phyloP scores from a whole-genome alignment of 2,888 invertebrate genomes.

The Drosophila mayaguana region DNA sequence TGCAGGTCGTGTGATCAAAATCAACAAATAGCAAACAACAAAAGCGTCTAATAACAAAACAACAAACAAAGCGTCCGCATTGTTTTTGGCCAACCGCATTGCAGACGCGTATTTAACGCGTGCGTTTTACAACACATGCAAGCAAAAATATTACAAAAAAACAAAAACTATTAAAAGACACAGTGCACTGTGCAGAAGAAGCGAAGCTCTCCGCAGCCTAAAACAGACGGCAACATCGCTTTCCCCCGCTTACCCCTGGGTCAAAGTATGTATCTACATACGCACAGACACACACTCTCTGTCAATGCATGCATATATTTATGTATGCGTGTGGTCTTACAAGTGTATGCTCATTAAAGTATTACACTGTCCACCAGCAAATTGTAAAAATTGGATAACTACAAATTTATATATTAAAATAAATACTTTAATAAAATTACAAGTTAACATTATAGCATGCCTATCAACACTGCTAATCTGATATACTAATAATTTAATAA shows the following conservation, averaged over 20 bases:
- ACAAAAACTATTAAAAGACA: conserved; percentile 61
- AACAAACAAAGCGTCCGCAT: conserved; percentile 69
- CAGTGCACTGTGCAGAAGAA: conserved; percentile 36
- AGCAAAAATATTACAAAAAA: conserved; percentile 16
- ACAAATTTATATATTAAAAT: background rate
- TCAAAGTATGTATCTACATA: background rate
- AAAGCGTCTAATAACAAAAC: conserved; percentile 25
- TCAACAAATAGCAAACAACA: conserved; percentile 55
- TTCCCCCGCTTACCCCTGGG: conserved; percentile 3
- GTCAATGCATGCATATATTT: background rate
- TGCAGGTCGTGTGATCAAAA: conserved; percentile 64
- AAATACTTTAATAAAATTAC: no score
- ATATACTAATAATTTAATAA: no score
- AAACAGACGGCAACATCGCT: conserved; percentile 31
- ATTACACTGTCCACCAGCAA: conserved; percentile 40
- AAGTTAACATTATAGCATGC: no score
- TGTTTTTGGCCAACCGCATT: conserved; percentile 76
- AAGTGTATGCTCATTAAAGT: conserved; percentile 6
- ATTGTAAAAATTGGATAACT: background rate
- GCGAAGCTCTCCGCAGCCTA: conserved; percentile 26
- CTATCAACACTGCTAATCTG: no score
- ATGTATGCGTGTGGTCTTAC: conserved; percentile 10
- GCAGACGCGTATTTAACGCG: conserved; percentile 61
- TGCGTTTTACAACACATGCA: conserved; percentile 46
- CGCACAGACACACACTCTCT: background rate